Percentiles rank a stretch among this genome's conserved stretches.
Conservation (phyloP, 2,888 invertebrate genomes). For the Luperina nickerlii region DNA sequence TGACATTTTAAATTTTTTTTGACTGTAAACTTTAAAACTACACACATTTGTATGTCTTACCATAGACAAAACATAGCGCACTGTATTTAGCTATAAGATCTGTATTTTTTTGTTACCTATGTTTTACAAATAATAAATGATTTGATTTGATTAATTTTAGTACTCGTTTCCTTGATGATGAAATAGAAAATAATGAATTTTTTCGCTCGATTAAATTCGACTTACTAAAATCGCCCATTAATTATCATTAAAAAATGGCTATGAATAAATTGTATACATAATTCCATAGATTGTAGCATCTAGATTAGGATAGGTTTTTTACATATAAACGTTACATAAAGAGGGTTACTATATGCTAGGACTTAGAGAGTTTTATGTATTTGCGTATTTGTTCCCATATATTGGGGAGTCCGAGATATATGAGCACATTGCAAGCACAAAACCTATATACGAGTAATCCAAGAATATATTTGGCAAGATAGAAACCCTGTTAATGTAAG, state of each 20-base stretch:
- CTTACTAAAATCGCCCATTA: conserved; percentile 24
- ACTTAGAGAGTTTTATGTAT: conserved; percentile 10
- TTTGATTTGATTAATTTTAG: too few species aligned
- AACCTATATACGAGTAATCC: conserved; percentile 24
- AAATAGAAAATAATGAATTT: not conserved
- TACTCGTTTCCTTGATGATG: not conserved
- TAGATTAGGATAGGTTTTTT: conserved; percentile 59
- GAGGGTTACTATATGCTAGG: conserved; percentile 37
- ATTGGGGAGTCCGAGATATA: conserved; percentile 21
- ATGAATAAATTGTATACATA: conserved; percentile 56
- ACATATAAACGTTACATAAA: conserved; percentile 52
- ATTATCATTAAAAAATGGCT: conserved; percentile 44
- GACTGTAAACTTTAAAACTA: too few species aligned
- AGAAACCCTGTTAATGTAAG: conserved; percentile 39
- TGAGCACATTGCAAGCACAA: conserved; percentile 63
- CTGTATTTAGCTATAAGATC: too few species aligned
- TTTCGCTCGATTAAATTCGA: conserved; percentile 36
- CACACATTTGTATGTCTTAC: too few species aligned
- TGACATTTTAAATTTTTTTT: too few species aligned
- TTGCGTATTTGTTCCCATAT: conserved; percentile 14
- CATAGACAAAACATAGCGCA: too few species aligned
- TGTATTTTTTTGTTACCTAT: too few species aligned
- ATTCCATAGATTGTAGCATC: conserved; percentile 47
- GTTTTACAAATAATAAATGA: too few species aligned
- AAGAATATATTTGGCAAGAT: conserved; percentile 25